Conservation (phyloP, 2,797 vertebrate species). For the Malacoraja senta region DNA sequence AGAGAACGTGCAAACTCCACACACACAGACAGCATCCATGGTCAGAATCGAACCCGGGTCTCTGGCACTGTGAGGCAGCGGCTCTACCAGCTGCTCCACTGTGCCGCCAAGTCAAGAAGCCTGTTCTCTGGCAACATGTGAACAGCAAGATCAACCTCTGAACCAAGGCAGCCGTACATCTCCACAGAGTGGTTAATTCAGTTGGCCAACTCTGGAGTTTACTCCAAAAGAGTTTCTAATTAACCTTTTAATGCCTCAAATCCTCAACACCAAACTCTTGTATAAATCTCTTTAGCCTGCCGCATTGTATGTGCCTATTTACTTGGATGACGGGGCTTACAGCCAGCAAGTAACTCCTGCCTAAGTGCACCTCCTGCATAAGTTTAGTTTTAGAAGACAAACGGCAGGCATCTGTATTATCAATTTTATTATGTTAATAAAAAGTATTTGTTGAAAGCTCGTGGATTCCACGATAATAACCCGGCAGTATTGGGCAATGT, state of each 20-base stretch:
- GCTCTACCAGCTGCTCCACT: no score
- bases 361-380: not conserved
- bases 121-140: not conserved
- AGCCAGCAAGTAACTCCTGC: not conserved
- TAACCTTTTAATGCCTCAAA: constrained; percentile 22
- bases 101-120: not conserved
- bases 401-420: not conserved
- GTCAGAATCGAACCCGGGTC: no score
- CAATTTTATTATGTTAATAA: not conserved
- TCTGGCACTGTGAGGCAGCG: no score
- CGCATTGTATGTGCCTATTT: not conserved
- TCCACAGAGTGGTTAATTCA: not conserved
- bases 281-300: not conserved
- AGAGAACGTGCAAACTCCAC: no score
- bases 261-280: not conserved
- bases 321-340: not conserved
- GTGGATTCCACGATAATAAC: not conserved
- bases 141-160: not conserved
- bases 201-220: not conserved
- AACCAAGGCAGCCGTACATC: not conserved
- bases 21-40: no score
- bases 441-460: not conserved
- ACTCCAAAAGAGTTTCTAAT: not conserved
- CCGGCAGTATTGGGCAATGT: not conserved
- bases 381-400: not conserved